These are phyloP conservation scores for Lithobates sylvaticus DNA, from an alignment of 2,797 vertebrate species.

Conservation along the genomic window DNA sequence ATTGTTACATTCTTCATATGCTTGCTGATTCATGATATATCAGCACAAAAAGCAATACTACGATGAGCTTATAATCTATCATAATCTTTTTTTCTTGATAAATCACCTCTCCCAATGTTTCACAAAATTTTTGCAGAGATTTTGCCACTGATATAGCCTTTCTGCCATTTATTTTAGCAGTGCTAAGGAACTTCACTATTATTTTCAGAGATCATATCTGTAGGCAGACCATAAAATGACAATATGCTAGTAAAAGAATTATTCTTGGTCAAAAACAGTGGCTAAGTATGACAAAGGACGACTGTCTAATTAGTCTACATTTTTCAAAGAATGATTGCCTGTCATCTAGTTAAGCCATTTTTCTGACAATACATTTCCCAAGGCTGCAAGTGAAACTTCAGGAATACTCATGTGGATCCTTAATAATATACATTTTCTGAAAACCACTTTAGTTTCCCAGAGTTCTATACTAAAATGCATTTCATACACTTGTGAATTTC, in stretches of 20 bases:
- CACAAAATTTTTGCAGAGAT: not conserved
- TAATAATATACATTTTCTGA: slow-evolving; percentile 66
- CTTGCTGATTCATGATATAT: not conserved
- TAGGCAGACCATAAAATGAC: slow-evolving; percentile 46
- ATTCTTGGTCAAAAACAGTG: slow-evolving; percentile 62
- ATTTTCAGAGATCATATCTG: slow-evolving; percentile 61
- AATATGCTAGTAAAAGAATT: slow-evolving; percentile 55
- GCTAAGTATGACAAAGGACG: slow-evolving; percentile 66
- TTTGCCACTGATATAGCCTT: not conserved
- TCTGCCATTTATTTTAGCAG: slow-evolving; percentile 9
- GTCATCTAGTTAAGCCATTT: slow-evolving; percentile 65
- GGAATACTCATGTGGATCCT: slow-evolving; percentile 64
- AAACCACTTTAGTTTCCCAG: slow-evolving; percentile 62
- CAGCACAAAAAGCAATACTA: not conserved
- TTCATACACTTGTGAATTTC: slow-evolving; percentile 64
- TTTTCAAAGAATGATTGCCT: slow-evolving; percentile 69
- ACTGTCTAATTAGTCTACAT: slow-evolving; percentile 67
- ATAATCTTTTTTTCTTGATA: too few species aligned
- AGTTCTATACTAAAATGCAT: slow-evolving; percentile 65
- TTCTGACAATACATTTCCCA: slow-evolving; percentile 69
- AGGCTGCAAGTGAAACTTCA: slow-evolving; percentile 68
- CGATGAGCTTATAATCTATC: too few species aligned
- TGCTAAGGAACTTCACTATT: slow-evolving; percentile 52
- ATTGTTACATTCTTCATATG: not conserved
- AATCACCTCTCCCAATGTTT: not conserved